phyloP scores from a whole-genome alignment of 2,113 vertebrate genomes.

The Odontesthes bonariensis region DNA sequence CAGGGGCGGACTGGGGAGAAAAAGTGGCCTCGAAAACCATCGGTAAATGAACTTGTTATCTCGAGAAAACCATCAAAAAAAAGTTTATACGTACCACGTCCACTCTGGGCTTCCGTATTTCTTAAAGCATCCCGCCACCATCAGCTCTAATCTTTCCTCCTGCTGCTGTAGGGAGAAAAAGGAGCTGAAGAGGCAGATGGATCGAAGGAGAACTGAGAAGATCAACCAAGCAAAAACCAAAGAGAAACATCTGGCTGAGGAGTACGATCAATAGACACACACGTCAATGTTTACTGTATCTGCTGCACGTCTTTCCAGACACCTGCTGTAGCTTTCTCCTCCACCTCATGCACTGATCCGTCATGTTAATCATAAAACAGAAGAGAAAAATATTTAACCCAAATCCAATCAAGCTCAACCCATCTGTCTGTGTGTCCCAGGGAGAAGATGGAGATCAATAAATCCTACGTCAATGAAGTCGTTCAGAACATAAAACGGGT shows the following conservation, averaged over 20 bases:
- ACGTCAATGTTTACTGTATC: neutral
- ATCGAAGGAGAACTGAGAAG: constrained; percentile 97
- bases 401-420: neutral
- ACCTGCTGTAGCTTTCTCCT: constrained; percentile 10
- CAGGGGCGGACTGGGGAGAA: too few species aligned
- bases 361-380: neutral
- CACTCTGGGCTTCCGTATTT: too few species aligned
- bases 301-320: neutral
- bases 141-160: constrained; percentile 1
- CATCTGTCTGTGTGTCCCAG: constrained; percentile 74
- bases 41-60: too few species aligned
- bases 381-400: neutral
- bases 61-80: too few species aligned
- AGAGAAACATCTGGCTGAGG: constrained; percentile 97
- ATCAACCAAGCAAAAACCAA: constrained; percentile 97
- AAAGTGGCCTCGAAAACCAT: too few species aligned
- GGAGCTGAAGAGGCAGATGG: constrained; percentile 97
- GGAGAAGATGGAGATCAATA: constrained; percentile 98
- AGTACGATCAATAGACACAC: constrained; percentile 82
- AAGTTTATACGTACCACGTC: too few species aligned
- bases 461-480: constrained; percentile 96
- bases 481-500: constrained; percentile 98
- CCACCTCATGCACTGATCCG: constrained; percentile 3
- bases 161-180: constrained; percentile 91
- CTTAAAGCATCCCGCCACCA: neutral